Evolutionary conservation across 1,140 invertebrate species (phyloP).

Genomic region (Drosophila lini): DNA sequence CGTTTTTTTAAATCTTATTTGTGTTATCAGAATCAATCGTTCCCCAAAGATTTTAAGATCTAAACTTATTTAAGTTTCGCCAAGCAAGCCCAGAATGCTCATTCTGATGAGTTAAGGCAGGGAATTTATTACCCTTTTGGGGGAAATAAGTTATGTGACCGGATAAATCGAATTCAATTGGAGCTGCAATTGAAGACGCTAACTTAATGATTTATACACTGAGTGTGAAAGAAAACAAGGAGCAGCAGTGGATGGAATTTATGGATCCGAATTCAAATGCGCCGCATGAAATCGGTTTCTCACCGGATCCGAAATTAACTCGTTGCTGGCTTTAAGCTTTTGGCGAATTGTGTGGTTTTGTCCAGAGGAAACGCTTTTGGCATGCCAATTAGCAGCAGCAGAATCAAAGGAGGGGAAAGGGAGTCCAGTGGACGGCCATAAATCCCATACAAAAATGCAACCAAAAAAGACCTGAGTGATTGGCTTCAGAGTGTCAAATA

Average conservation of each 20-base stretch:
- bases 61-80: background rate
- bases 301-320: constrained; percentile 26
- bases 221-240: constrained; percentile 1
- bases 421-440: constrained; percentile 1
- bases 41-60: background rate
- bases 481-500: constrained; percentile 61
- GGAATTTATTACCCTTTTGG: constrained; percentile 52
- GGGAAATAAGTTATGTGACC: constrained; percentile 59
- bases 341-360: constrained; percentile 37
- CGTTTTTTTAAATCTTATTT: too few species aligned
- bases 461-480: constrained; percentile 31
- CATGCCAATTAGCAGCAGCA: constrained; percentile 67
- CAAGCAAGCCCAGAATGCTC: constrained; percentile 2
- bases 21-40: background rate
- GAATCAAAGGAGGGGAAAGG: constrained; percentile 22
- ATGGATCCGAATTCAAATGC: constrained; percentile 52
- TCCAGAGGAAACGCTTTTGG: constrained; percentile 52
- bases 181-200: constrained; percentile 55
- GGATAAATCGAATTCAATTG: constrained; percentile 70
- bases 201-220: constrained; percentile 60
- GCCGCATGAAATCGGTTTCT: constrained; percentile 42
- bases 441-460: constrained; percentile 55
- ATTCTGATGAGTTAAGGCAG: constrained; percentile 22
- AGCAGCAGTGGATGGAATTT: constrained; percentile 40
- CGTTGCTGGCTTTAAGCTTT: constrained; percentile 26